These are phyloP conservation scores for Parochlus steinenii DNA, from an alignment of 2,888 invertebrate genomes.

Conservation along the genomic window DNA sequence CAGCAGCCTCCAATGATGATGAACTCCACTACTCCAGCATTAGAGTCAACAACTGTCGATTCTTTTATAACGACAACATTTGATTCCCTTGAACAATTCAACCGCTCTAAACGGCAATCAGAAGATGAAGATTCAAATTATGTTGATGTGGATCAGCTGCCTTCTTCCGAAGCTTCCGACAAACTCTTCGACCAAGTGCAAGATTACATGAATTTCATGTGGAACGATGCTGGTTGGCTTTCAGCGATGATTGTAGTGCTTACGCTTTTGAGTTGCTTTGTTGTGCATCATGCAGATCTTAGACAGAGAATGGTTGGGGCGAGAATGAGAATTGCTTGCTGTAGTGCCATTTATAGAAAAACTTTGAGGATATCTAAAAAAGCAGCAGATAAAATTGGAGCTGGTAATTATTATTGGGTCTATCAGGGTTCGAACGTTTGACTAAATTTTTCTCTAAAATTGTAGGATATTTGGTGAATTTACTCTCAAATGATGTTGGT, in stretches of 20 bases:
- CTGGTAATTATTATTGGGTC: no score
- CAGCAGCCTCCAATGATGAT: conserved; percentile 17
- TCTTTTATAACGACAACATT: not conserved
- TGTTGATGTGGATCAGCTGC: conserved; percentile 4
- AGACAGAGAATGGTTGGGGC: conserved; percentile 36
- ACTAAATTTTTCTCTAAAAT: no score
- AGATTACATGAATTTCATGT: conserved; percentile 18
- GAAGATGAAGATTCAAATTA: not conserved
- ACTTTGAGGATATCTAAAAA: conserved; percentile 46
- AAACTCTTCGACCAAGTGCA: no score
- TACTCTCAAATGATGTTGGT: conserved; percentile 86
- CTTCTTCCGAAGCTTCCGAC: no score
- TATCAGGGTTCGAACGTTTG: no score
- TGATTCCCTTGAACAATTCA: conserved; percentile 3
- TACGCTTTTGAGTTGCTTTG: conserved; percentile 23
- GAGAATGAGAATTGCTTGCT: conserved; percentile 46
- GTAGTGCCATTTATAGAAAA: conserved; percentile 50
- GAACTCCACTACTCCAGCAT: not conserved
- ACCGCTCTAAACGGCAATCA: no score
- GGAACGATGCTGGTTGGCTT: conserved; percentile 26
- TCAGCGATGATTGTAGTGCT: conserved; percentile 23
- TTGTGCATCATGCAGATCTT: conserved; percentile 30
- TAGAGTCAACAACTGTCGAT: not conserved
- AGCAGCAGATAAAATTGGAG: conserved; percentile 51
- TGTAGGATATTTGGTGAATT: conserved; percentile 81